Base-by-base conservation (phyloP, 2,888 invertebrate genomes). In the Myathropa florea region DNA sequence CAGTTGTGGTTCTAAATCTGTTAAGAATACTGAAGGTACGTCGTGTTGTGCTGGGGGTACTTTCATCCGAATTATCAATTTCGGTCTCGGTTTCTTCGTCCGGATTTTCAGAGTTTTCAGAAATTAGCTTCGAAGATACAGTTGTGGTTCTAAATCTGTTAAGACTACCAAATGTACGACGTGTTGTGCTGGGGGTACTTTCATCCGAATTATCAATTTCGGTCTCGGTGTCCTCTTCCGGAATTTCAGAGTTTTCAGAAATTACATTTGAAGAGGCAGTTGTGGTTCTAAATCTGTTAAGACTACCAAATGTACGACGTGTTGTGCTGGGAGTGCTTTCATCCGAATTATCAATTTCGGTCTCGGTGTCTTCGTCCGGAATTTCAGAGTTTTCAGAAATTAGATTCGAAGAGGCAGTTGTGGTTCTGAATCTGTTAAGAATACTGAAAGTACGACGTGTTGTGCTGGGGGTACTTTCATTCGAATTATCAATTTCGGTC, bases 21-120 rank as follows among this genome's bases (percentile, higher is more conserved):
- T 67, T 83, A 7, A 87, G 88, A 9, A 28, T 63, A 21, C 18
- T 30, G 46, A 71, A 63, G 88, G 88, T 89, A 23, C 88, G 78
- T 1, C 84, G 76, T 10, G 83, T 75, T 14, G 67, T 30, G 3
- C 70, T 28, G 46, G 72, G 46, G 9, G 21, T 18, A 57, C 9
- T 14, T 9, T 12, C 14, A 14, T 60, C 77, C 1, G 24, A 10
- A 26, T 7, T 30, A 24, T 39, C 60, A 30, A 26, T 12, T 0
- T n/a, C 30, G 10, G n/a, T 30, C 3, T 70, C 46, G 9, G 14
- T 61, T 65, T 70, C 70, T 18, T 59, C 60, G 14, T 53, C 53
- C n/a, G 21, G 7, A 26, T 12, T 12, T 14, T 72, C 28, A 30
- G 46, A 9, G 7, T 39, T 2, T 14, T 28, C 36, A 23, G 60